These are phyloP conservation scores for Chlorops oryzae DNA, from an alignment of 1,140 invertebrate genomes.

Conservation along the genomic window DNA sequence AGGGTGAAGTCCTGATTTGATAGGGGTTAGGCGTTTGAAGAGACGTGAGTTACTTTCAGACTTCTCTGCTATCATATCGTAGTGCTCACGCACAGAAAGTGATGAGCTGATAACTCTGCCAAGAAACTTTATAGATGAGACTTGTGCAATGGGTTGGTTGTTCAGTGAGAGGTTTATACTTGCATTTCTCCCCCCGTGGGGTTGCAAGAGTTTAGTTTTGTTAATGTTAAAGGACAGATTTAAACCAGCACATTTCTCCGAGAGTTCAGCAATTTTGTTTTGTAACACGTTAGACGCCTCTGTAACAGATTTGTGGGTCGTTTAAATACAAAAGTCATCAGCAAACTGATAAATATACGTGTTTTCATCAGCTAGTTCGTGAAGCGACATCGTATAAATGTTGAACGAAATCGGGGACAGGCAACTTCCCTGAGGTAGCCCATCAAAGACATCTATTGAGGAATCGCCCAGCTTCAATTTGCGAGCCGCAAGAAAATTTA, in stretches of 20 bases:
- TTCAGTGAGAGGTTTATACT: neutral
- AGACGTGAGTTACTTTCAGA: neutral
- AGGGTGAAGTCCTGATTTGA: neutral
- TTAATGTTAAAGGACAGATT: neutral
- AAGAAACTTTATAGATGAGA: neutral
- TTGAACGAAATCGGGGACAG: neutral
- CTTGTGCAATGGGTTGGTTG: neutral
- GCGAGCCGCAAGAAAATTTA: neutral
- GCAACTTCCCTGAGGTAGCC: conserved; percentile 1
- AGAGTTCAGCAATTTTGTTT: neutral
- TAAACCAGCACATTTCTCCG: neutral
- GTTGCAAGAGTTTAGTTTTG: neutral
- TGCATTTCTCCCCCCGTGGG: neutral
- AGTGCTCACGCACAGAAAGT: neutral
- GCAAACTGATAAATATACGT: conserved; percentile 1
- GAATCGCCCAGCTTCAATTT: neutral
- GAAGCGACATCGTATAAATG: neutral
- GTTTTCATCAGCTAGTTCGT: too few species aligned
- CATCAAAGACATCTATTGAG: neutral
- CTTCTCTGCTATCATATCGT: too few species aligned
- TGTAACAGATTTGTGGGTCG: neutral
- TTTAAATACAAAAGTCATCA: neutral
- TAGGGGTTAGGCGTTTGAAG: neutral
- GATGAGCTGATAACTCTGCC: too few species aligned
- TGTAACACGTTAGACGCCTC: neutral